Conservation (phyloP, 2,797 vertebrate species). For the Thamnophis elegans region DNA sequence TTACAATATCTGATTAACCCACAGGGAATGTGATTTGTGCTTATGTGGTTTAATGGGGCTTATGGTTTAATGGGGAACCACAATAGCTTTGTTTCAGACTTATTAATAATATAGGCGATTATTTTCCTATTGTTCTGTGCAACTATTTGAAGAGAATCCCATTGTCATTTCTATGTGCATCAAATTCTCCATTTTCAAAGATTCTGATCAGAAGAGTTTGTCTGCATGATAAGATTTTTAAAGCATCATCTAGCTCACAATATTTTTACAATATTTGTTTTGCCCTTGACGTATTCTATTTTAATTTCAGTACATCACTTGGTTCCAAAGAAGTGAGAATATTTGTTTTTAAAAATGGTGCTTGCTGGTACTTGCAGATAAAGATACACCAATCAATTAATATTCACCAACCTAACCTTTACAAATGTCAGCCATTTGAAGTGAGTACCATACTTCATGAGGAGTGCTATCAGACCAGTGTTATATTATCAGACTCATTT, state of each 20-base stretch:
- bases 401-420: not conserved
- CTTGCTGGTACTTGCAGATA: slow-evolving; percentile 56
- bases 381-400: not conserved
- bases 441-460: not conserved
- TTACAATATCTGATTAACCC: slow-evolving; percentile 61
- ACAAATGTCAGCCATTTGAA: not conserved
- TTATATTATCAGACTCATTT: not conserved
- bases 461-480: not conserved
- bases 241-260: slow-evolving; percentile 48
- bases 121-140: slow-evolving; percentile 41
- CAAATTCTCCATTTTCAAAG: slow-evolving; percentile 40
- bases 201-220: slow-evolving; percentile 62
- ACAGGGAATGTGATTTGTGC: slow-evolving; percentile 56
- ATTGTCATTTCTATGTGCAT: slow-evolving; percentile 36
- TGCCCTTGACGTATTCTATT: slow-evolving; percentile 64
- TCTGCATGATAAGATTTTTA: slow-evolving; percentile 51
- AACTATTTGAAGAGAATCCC: slow-evolving; percentile 16
- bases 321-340: slow-evolving; percentile 50
- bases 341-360: slow-evolving; percentile 58
- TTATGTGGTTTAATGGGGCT: too few species aligned
- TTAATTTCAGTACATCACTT: slow-evolving; percentile 59
- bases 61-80: slow-evolving; percentile 40
- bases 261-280: slow-evolving; percentile 50
- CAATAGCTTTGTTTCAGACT: slow-evolving; percentile 58
- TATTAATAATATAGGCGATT: slow-evolving; percentile 49